Evolutionary conservation across 2,797 vertebrate genomes (phyloP).

Genomic region (Microhierax caerulescens): DNA sequence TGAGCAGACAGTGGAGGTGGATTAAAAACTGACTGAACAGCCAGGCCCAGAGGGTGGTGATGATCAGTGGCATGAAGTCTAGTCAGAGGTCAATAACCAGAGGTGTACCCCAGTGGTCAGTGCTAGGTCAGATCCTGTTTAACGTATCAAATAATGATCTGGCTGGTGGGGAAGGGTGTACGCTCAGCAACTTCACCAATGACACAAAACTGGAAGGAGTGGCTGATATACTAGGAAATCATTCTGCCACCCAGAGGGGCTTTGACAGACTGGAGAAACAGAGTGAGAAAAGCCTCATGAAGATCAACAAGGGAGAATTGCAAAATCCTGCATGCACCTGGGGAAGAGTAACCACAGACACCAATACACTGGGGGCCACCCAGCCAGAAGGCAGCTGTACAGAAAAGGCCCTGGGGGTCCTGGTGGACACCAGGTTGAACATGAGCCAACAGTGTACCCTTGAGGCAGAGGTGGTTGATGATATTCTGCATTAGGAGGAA

Average conservation of each 20-base stretch:
- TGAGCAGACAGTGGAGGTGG: background rate
- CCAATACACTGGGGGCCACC: background rate
- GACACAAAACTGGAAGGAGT: too few species aligned
- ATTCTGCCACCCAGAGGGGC: background rate
- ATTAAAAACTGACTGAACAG: background rate
- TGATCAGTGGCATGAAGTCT: background rate
- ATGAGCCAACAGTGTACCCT: background rate
- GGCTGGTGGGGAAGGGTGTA: background rate
- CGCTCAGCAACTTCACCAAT: background rate
- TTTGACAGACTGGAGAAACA: background rate
- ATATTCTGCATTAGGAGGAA: too few species aligned
- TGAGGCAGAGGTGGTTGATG: too few species aligned
- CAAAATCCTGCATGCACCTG: background rate
- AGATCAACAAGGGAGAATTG: background rate
- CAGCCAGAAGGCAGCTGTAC: background rate
- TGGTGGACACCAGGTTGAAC: background rate
- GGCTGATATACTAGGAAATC: background rate
- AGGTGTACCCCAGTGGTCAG: background rate
- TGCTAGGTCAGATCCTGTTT: background rate
- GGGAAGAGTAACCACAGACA: background rate
- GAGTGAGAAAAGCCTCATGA: background rate
- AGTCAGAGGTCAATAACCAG: background rate
- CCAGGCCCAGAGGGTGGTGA: background rate
- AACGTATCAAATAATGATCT: background rate
- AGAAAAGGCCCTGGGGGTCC: background rate